Percentiles rank a stretch among this genome's conserved stretches.
phyloP scores from a whole-genome alignment of 1,140 invertebrate genomes.

The Drosophila ficusphila region DNA sequence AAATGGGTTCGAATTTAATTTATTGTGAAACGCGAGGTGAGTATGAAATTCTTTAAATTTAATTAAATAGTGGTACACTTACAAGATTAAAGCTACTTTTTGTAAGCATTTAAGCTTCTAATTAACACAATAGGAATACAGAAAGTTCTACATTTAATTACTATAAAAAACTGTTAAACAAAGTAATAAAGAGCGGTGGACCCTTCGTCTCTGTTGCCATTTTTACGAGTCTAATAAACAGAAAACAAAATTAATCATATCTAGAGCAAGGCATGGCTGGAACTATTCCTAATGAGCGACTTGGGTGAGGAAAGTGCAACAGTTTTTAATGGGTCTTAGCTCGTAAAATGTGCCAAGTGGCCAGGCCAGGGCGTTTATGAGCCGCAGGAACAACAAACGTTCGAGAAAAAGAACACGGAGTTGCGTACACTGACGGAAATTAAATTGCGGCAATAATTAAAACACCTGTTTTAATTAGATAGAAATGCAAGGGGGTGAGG shows the following conservation, averaged over 20 bases:
- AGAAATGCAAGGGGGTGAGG: constrained; percentile 52
- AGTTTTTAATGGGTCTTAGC: constrained; percentile 69
- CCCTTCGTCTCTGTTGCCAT: constrained; percentile 35
- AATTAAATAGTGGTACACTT: too few species aligned
- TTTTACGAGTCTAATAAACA: constrained; percentile 71
- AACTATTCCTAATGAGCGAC: constrained; percentile 66
- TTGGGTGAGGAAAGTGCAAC: constrained; percentile 64
- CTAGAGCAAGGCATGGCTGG: constrained; percentile 55
- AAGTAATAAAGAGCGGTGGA: constrained; percentile 50
- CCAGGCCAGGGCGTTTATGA: constrained; percentile 54
- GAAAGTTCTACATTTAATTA: constrained; percentile 55
- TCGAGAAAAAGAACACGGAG: not conserved
- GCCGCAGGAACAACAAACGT: constrained; percentile 20
- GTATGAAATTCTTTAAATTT: too few species aligned
- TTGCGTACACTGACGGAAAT: constrained; percentile 40
- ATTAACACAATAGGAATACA: constrained; percentile 29
- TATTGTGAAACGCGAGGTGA: not conserved
- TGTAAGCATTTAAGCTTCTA: constrained; percentile 11
- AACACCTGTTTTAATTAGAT: constrained; percentile 82
- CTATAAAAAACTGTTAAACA: constrained; percentile 69
- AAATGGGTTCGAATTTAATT: not conserved
- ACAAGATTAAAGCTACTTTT: not conserved
- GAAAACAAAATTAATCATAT: constrained; percentile 76
- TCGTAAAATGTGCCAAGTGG: constrained; percentile 78
- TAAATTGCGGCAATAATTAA: constrained; percentile 80